Base-by-base conservation (phyloP, 2,797 vertebrate genomes). In the Peromyscus eremicus region DNA sequence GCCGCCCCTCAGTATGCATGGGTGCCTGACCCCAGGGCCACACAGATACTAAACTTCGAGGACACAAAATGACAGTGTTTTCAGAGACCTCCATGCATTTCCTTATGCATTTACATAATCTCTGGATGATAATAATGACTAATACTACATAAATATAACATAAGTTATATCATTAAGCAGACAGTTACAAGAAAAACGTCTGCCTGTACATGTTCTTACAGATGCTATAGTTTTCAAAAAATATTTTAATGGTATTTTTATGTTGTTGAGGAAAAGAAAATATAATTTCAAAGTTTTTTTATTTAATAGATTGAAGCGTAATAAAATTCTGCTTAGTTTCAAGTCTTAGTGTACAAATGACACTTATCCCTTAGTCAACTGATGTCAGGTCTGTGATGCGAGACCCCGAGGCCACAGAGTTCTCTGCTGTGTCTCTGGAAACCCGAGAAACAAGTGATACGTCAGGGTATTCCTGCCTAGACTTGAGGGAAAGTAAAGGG, bases 251-350 rank as follows among this genome's bases (percentile, higher is more conserved):
- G 40, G n/a, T 71, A 57, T 81, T 82, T 64, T 92, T 64, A 60
- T 62, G 21, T 40, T 85, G 8, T n/a, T n/a, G 46, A 82, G 52
- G 40, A 71, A 92, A 90, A 94, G 7, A 84, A 87, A 77, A 88
- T 68, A 16, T 32, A 77, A 66, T 91, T 88, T 94, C 68, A 91
- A 89, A 80, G 46, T 73, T 71, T 37, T 87, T 73, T 55, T 25
- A 83, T 21, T 68, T 81, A 55, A 23, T 11, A 32, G 25, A 66
- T 25, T 66, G 21, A 52, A 23, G 10, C 68, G 7, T 84, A 23
- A 79, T 68, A 75, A 70, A 83, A 60, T 80, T 81, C 66, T 92
- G 4, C 73, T 80, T 86, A 49, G 16, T 11, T 82, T 52, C 27
- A 14, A 12, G 40, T 73, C 43, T 85, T 27, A 13, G n/a, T 82